Conservation (phyloP, 2,888 invertebrate genomes). For the Phyto melanocephala region DNA sequence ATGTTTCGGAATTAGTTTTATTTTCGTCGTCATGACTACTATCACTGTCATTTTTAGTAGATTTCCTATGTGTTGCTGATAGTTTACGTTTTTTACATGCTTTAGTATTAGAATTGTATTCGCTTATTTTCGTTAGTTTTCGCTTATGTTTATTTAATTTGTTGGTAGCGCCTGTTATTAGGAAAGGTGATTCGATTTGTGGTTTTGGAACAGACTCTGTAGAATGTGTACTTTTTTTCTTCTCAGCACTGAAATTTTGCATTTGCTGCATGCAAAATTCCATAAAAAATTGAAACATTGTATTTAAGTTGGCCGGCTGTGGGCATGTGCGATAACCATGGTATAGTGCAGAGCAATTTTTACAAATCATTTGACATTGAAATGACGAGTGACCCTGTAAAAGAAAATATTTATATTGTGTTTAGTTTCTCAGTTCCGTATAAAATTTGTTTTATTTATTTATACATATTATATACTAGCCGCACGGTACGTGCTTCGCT, state of each 20-base stretch:
- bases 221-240: constrained; percentile 48
- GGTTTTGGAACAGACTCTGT: constrained; percentile 14
- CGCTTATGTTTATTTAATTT: constrained; percentile 58
- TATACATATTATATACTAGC: too few species aligned
- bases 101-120: constrained; percentile 60
- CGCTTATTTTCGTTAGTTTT: constrained; percentile 55
- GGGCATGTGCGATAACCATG: constrained; percentile 73
- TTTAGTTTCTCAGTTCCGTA: too few species aligned
- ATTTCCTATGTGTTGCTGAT: constrained; percentile 42
- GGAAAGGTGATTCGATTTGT: neutral
- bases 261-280: constrained; percentile 76
- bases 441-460: too few species aligned
- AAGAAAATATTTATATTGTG: too few species aligned
- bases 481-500: too few species aligned
- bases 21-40: constrained; percentile 39
- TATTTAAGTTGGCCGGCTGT: constrained; percentile 73
- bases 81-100: constrained; percentile 49
- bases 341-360: constrained; percentile 73
- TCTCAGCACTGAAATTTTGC: constrained; percentile 68
- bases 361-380: constrained; percentile 75
- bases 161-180: constrained; percentile 33
- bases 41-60: constrained; percentile 57
- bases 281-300: constrained; percentile 75
- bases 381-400: constrained; percentile 74
- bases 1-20: constrained; percentile 44